Conservation (phyloP, 2,888 invertebrate species). For the Epinotia brunnichana region DNA sequence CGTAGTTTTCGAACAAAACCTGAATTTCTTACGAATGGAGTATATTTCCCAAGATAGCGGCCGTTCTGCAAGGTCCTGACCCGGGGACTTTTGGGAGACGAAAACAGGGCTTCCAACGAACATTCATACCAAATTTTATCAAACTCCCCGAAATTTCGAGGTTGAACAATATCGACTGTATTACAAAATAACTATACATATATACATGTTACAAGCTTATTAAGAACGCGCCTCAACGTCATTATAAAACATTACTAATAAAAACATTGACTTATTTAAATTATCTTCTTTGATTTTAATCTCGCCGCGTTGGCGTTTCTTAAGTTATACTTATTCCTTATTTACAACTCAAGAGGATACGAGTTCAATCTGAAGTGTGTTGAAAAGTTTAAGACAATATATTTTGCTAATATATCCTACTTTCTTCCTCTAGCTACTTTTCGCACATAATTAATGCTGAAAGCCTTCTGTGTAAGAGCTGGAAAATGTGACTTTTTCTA, state of each 20-base stretch:
- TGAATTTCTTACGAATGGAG: too few relatives aligned
- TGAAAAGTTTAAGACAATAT: not conserved
- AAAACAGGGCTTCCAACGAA: too few relatives aligned
- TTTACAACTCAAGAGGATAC: too few relatives aligned
- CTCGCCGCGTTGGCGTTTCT: not conserved
- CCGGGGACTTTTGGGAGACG: too few relatives aligned
- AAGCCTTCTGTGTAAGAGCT: not conserved
- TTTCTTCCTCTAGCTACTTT: too few relatives aligned
- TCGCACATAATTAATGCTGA: not conserved
- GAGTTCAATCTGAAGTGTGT: not conserved
- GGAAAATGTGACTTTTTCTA: not conserved
- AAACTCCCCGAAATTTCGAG: too few relatives aligned
- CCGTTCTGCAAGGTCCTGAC: too few relatives aligned
- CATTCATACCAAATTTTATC: too few relatives aligned
- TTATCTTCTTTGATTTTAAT: not conserved
- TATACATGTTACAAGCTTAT: not conserved
- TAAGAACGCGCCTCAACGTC: not conserved
- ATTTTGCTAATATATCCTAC: too few relatives aligned
- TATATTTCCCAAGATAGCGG: too few relatives aligned
- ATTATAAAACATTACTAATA: not conserved
- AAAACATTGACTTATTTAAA: not conserved
- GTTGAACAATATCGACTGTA: too few relatives aligned
- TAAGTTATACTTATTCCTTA: not conserved
- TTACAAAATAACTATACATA: not conserved
- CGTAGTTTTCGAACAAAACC: too few relatives aligned